Evolutionary conservation across 1,140 invertebrate genomes (phyloP).

Genomic region (Halyomorpha halys): DNA sequence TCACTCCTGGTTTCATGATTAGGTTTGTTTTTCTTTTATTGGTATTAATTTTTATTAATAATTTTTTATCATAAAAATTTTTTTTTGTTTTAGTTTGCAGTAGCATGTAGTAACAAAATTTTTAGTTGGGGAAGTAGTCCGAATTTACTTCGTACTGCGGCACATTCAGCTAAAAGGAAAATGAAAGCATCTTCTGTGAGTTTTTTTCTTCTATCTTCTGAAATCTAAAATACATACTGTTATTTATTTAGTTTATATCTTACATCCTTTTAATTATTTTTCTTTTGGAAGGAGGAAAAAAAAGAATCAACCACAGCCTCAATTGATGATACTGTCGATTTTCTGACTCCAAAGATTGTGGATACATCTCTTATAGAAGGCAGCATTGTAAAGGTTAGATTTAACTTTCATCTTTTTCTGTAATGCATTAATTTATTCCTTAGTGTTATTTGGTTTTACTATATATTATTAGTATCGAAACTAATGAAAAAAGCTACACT

Average conservation of each 20-base stretch:
- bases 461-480: no score
- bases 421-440: not conserved
- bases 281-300: conserved; percentile 1
- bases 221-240: not conserved
- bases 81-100: not conserved
- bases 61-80: no score
- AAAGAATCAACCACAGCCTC: not conserved
- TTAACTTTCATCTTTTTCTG: not conserved
- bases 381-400: conserved; percentile 43
- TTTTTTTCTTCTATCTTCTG: not conserved
- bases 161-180: conserved; percentile 48
- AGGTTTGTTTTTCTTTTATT: no score
- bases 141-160: conserved; percentile 56
- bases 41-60: no score
- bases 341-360: conserved; percentile 46
- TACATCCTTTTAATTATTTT: no score
- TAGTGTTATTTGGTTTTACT: no score
- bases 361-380: conserved; percentile 48
- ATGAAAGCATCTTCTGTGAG: conserved; percentile 35
- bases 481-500: no score
- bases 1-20: no score
- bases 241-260: not conserved
- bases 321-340: conserved; percentile 32
- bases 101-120: conserved; percentile 53
- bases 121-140: conserved; percentile 71